A percentile compares a stretch with the other conserved stretches of the same genome.
Evolutionary conservation across 2,888 invertebrate species (phyloP).

Genomic region (Sarcophaga subvicina): DNA sequence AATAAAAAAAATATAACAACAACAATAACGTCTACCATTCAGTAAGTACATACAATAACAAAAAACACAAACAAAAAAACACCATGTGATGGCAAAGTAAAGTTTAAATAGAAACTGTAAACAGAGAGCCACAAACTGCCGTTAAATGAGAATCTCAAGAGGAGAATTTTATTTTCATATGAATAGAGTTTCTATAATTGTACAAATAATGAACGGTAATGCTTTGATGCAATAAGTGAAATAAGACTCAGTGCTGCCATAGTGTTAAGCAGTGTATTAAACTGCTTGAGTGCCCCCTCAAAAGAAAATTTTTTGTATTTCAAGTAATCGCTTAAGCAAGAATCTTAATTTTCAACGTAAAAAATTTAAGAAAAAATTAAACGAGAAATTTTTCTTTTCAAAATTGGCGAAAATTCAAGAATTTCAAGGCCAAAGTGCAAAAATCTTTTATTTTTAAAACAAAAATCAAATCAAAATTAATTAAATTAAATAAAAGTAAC

Average conservation of each 20-base stretch:
- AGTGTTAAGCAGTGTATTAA: too few species aligned
- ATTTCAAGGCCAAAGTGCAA: constrained; percentile 44
- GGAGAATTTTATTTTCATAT: background rate
- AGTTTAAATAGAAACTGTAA: constrained; percentile 4
- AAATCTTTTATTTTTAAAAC: constrained; percentile 23
- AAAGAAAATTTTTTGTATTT: background rate
- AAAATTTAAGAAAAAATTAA: background rate
- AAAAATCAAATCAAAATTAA: background rate
- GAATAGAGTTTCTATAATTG: background rate
- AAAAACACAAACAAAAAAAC: constrained; percentile 3
- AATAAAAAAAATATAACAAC: constrained; percentile 19
- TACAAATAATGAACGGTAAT: too few species aligned
- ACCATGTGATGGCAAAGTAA: constrained; percentile 10
- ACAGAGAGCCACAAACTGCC: constrained; percentile 48
- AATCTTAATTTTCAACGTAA: background rate
- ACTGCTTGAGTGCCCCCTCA: too few species aligned
- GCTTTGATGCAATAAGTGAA: too few species aligned
- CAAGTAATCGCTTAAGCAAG: too few species aligned
- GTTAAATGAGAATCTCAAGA: background rate
- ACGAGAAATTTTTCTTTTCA: background rate
- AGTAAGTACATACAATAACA: background rate
- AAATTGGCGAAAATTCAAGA: constrained; percentile 24
- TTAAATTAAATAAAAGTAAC: background rate
- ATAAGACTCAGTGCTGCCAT: too few species aligned
- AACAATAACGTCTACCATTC: constrained; percentile 23